Evolutionary conservation across 2,888 invertebrate species (phyloP), one percentile per base, ranked within the genome.

Genomic region (Pecten maximus): DNA sequence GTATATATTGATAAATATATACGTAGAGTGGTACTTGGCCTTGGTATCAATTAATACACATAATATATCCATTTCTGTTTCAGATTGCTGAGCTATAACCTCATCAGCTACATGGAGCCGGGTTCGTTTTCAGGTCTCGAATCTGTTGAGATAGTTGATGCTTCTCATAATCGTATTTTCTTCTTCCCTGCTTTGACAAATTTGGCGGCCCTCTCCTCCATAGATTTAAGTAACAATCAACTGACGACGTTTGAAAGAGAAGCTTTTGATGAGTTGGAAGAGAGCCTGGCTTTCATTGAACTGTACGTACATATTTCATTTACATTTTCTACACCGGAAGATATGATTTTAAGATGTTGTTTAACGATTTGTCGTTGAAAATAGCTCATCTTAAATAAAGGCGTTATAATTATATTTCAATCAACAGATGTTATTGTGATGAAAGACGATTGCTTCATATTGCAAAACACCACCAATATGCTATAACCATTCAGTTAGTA

Each of bases 151-250:
- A 90, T 89, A 16, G 3, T 92, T 35, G 89, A 89, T n/a, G 50
- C 90, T n/a, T 89, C 91, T 28, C 28, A 89, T 88, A 91, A 91
- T 40, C 23, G 90, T 12, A 88, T 91, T 2, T 89, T 90, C 40
- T 91, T 95, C 91, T 92, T 93, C 10, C 94, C 95, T 48, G 92
- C 93, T 74, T 89, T 94, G 35, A 94, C 95, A 0, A 93, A 94
- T 89, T 92, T 95, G 88, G 88, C 92, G 10, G 91, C 91, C n/a
- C 89, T 95, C 39, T 23, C 35, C 12, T 60, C 88, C 0, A 90
- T 95, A 12, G 40, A 88, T n/a, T 93, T 95, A 16, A 60, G 54
- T 1, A 87, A 90, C 87, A 95, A 95, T 89, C 88, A 92, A 8
- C 94, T 95, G 28, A 89, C 92, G 28, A 93, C 93, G 39, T 92